These are phyloP conservation scores for Helicoverpa armigera DNA, from an alignment of 1,140 invertebrate genomes.

Conservation along the genomic window DNA sequence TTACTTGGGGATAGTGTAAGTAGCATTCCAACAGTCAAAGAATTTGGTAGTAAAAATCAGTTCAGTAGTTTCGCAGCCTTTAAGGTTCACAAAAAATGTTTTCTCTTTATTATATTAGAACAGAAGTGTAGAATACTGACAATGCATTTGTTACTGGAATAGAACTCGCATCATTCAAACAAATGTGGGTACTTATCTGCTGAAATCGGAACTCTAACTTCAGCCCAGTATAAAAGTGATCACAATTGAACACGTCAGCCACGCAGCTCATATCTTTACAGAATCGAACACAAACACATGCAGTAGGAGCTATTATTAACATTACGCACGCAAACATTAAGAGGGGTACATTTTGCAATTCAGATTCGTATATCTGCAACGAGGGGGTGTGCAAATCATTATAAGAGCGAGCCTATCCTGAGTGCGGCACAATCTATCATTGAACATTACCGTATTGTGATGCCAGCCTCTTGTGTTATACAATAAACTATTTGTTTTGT, in stretches of 20 bases:
- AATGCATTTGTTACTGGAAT: too few species aligned
- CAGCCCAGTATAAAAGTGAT: too few species aligned
- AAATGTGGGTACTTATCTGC: too few species aligned
- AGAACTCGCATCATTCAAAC: too few species aligned
- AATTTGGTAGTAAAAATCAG: too few species aligned
- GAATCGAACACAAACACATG: background rate
- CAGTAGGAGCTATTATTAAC: background rate
- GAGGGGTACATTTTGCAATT: constrained; percentile 76
- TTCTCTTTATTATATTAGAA: too few species aligned
- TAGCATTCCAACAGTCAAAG: too few species aligned
- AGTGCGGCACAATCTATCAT: background rate
- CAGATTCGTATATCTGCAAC: constrained; percentile 66
- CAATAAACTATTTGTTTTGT: background rate
- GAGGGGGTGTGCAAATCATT: constrained; percentile 24
- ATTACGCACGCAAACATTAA: constrained; percentile 60
- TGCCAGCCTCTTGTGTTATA: background rate
- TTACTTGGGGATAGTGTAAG: too few species aligned
- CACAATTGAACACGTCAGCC: background rate
- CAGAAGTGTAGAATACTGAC: too few species aligned
- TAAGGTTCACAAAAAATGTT: too few species aligned
- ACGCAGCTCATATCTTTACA: background rate
- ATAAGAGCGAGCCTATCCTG: background rate
- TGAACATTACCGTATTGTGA: constrained; percentile 12
- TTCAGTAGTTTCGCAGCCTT: too few species aligned
- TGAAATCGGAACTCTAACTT: too few species aligned